Evolutionary conservation across 53 echinoderm and acorn worm species (phyloP), one percentile per base, ranked within the genome.

Genomic region (Arbacia lixula): DNA sequence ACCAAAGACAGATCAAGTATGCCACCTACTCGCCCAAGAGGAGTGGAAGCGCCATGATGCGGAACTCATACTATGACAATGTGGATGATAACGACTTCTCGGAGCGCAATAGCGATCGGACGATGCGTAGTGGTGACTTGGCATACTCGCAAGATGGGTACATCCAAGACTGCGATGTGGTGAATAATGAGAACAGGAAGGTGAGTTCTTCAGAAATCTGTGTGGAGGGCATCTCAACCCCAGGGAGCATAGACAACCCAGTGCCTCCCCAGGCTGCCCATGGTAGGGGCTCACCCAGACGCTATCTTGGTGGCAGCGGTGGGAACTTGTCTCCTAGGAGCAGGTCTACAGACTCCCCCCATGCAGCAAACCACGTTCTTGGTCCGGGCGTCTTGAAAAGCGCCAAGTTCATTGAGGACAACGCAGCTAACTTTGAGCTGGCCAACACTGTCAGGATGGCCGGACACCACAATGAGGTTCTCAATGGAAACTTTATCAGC

Each of bases 1-100:
- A 83, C 36, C 84, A 85, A 57, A 71, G 90, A 50, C 89, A 92
- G 36, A 73, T 95, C 68, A 95, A 95, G 79, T 95, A 95, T 68
- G 95, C 95, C 51, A 95, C 94, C 6, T 95, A 95, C 76, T 95
- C 95, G 37, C 90, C 88, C 21, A 90, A 88, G 31, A 68, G 88
- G 22, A 81, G 89, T 43, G 85, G 89, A 25, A 60, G 64, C 46
- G 12, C 69, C 37, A 58, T 91, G 35, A 40, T 58, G 53, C 22
- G 81, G 12, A 76, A 87, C 12, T 92, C 95, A 4, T 92, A 83
- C 64, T 95, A 95, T 63, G 95, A 95, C 43, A 95, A 95, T 27
- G 82, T 95, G 43, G 88, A 92, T 57, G 88, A 88, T 33, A 85
- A 85, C 22, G 82, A 81, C 2, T 81, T 63, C 20, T 64, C 82